Base-by-base conservation (phyloP, 2,888 invertebrate genomes). In the Phortica okadai region DNA sequence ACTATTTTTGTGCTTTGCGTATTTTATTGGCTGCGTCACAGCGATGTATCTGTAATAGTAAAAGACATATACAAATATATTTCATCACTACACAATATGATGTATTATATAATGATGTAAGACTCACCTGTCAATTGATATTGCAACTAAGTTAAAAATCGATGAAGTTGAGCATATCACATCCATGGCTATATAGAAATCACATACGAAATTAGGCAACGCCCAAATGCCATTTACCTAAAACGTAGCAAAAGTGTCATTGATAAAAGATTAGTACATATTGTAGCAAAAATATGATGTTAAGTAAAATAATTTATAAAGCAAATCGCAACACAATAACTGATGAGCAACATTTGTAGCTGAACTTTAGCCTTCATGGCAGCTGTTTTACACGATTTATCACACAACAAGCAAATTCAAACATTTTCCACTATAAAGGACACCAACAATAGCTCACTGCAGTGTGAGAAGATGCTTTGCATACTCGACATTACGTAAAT, bases 11-110 rank as follows among this genome's bases (percentile, higher is more conserved):
- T 99, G 98, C 91, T 98, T 98, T 78, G 99, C 98, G 93, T 99
- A 99, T 92, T 99, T 98, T 91, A 99, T 99, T 89, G 99, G 99
- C 91, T 97, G 97, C 69, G 99, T 99, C 84, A 99, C 99, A 81
- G 99, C 99, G 89, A 99, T 98, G 92, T 98, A 99, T 94, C 99
- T 99, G 10, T 82, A 85, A 77, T 33, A 33, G 33, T 21, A 80
- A 56, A 16, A n/a, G 6, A 0, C 14, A 33, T 16, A 45, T 56
- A 14, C n/a, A 16, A 69, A 66, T 45, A 25, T 7, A n/a, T 59
- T 69, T n/a, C 45, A 10, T n/a, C 16, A 16, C 42, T 7, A 1
- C 2, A n/a, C 42, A 21, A 56, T n/a, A 56, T 16, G 2, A 5
- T 54, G 6, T 62, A 50, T 21, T 54, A 1, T 62, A 50, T 8